Base-by-base conservation (phyloP, 1,140 invertebrate genomes). In the Pogonognathellus flavescens region DNA sequence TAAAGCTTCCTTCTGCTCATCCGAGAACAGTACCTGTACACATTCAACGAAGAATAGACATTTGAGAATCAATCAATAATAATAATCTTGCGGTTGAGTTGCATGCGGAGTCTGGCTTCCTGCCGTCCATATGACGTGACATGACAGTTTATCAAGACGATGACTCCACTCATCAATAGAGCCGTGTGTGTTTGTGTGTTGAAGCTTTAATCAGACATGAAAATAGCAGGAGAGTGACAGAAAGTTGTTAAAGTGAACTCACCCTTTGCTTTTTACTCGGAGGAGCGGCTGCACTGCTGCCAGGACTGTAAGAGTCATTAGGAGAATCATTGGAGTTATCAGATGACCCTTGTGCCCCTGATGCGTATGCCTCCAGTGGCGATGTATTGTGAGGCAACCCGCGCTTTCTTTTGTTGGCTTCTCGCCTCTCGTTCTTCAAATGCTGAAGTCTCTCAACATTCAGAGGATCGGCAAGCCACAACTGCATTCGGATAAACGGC, bases 401-500 rank as follows among this genome's bases (percentile, higher is more conserved):
- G 41, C 96, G 92, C 57, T 96, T 92, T 60, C 96, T 92, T 89
- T 97, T 97, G 90, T 96, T 97, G 0, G 96, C 95, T 90, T 97
- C 96, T 41, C 96, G 92, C 86, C 96, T 92, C 91, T 97, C 96
- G 89, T 96, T 97, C 90, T 98, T 98, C 94, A 95, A 91, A 95
- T 90, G 89, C 85, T 92, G 96, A 31, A 98, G 91, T 20, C 94
- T 92, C 89, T 99, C 97, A 59, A 99, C 94, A 90, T 98, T 99
- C 90, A 97, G 95, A 11, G 97, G 94, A 90, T 99, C 98, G 87
- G 95, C 96, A 11, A 99, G 92, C 98, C 98, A 99, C 25, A 98
- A 91, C 90, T 99, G 97, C 98, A 99, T 99, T 85, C 98, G 93
- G 86, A 99, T 98, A 92, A 99, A 99, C 0, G 98, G 98, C 91